Evolutionary conservation across 2,888 invertebrate genomes (phyloP).

Genomic region (Tipula confusa): DNA sequence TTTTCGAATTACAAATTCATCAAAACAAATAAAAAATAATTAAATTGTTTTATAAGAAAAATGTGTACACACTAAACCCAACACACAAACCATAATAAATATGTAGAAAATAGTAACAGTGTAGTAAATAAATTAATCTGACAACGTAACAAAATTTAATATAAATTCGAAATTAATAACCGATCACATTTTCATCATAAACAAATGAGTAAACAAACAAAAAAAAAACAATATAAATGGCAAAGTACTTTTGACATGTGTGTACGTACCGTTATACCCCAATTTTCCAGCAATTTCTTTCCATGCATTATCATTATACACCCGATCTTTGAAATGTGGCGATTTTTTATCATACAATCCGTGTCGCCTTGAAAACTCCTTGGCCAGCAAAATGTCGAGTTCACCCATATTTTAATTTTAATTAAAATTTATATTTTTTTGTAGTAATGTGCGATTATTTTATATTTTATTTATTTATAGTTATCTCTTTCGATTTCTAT

Average conservation of each 20-base stretch:
- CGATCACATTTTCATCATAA: constrained; percentile 5
- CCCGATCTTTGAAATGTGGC: constrained; percentile 47
- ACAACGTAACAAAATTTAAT: background rate
- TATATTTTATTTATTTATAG: background rate
- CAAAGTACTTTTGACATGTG: background rate
- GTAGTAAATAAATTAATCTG: background rate
- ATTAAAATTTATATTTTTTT: background rate
- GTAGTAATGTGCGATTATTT: background rate
- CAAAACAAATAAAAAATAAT: background rate
- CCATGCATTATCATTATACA: constrained; percentile 45
- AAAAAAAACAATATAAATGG: constrained; percentile 20
- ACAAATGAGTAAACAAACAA: constrained; percentile 21
- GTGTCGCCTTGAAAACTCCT: constrained; percentile 46
- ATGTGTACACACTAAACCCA: background rate
- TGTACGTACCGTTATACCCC: constrained; percentile 45
- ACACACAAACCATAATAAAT: background rate
- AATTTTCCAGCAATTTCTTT: constrained; percentile 46
- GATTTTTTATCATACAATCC: constrained; percentile 48
- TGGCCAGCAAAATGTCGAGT: constrained; percentile 46
- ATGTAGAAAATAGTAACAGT: background rate
- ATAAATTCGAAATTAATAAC: constrained; percentile 25
- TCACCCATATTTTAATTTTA: constrained; percentile 45
- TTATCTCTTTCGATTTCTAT: background rate
- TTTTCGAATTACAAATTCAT: background rate
- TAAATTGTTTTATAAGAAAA: background rate